Evolutionary conservation across 2,797 vertebrate genomes (phyloP).

Genomic region (Pogoniulus pusillus): DNA sequence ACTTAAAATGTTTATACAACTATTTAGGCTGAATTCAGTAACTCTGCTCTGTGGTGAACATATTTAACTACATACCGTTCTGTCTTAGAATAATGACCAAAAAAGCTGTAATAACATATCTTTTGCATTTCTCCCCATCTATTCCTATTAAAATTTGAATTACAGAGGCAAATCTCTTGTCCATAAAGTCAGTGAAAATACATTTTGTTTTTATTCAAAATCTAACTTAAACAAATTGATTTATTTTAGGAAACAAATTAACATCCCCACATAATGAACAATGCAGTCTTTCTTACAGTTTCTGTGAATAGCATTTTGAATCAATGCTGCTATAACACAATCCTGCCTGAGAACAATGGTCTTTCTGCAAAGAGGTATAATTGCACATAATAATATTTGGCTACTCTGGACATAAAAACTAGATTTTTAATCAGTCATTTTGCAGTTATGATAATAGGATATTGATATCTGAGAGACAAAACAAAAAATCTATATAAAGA

Average conservation of each 20-base stretch:
- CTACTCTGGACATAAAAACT: conserved; percentile 32
- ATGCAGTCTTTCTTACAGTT: not conserved
- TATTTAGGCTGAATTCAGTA: not conserved
- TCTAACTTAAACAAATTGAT: not conserved
- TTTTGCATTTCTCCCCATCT: not conserved
- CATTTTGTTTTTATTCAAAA: not conserved
- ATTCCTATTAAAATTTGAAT: not conserved
- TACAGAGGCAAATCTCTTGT: not conserved
- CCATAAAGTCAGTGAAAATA: not conserved
- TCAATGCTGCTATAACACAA: not conserved
- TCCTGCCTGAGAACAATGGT: not conserved
- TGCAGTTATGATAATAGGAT: conserved; percentile 22
- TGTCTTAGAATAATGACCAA: not conserved
- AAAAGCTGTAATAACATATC: not conserved
- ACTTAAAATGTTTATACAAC: not conserved
- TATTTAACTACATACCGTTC: not conserved
- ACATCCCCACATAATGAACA: accelerated
- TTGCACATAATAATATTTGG: conserved; percentile 9
- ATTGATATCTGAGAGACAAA: conserved; percentile 40
- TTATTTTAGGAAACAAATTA: not conserved
- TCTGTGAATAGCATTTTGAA: not conserved
- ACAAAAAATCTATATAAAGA: conserved; percentile 49
- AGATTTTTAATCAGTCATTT: conserved; percentile 32
- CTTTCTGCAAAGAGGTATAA: not conserved
- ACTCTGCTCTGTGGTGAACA: not conserved